Base-by-base conservation (phyloP, 2,797 vertebrate genomes). In the Tauraco hartlaubi region DNA sequence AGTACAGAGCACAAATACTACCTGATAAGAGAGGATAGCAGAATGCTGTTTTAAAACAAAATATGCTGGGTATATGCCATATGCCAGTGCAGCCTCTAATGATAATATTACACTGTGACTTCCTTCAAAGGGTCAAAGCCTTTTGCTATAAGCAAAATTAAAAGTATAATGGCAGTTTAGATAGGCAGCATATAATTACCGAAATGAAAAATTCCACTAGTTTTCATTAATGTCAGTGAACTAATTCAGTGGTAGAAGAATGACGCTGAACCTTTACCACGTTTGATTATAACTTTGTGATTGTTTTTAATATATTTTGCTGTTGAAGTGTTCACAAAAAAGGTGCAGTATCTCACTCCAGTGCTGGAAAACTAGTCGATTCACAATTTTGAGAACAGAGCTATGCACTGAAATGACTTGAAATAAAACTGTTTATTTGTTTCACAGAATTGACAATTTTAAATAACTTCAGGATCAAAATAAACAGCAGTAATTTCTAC, bases 401-500 rank as follows among this genome's bases (percentile, higher is more conserved):
- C 39, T 90, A 2, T 69, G 55, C 76, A 76, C 39, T 95, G 69
- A 86, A 79, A 84, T 74, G 14, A 59, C 56, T 67, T 2, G 26
- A 85, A 94, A 90, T 73, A 75, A 72, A 94, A 79, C 19, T 62
- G 29, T 87, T 81, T 94, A 11, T 94, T 96, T 81, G 64, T 90
- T 95, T 93, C 59, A 90, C 77, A 90, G 80, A 93, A 81, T 46
- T 79, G 44, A 81, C 88, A 93, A 55, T 72, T 84, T 79, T 76
- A 67, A 92, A 25, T 93, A 85, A 79, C 55, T 79, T 88, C 21
- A 87, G n/a, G n/a, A 62, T 88, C 43, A 80, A 92, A 91, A 64
- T 64, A 74, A 85, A 39, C 43, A 89, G 44, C 76, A 77, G 54
- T 78, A 63, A 63, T 86, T 94, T 95, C 39, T 81, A n/a, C 44